Conservation (phyloP, 2,888 invertebrate genomes). For the Hydrotaea cyrtoneurina region DNA sequence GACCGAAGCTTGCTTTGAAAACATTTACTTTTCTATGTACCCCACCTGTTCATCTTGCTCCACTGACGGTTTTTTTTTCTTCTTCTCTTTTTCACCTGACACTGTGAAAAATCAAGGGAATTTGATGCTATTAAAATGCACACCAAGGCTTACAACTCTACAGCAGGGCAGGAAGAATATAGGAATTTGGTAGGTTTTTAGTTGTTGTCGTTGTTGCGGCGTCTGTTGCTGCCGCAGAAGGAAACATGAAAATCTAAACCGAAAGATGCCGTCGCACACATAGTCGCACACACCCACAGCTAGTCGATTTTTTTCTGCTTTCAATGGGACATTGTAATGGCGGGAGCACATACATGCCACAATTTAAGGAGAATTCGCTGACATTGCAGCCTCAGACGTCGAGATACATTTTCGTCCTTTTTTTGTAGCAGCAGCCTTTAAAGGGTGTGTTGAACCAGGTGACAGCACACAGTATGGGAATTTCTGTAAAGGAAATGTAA, state of each 20-base stretch:
- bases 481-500: too few relatives aligned
- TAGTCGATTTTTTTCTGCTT: background rate
- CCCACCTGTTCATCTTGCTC: background rate
- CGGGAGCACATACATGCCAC: constrained; percentile 30
- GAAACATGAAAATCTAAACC: constrained; percentile 7
- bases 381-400: constrained; percentile 59
- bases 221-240: background rate
- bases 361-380: constrained; percentile 61
- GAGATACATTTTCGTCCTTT: constrained; percentile 44
- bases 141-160: constrained; percentile 53
- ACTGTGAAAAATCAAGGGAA: constrained; percentile 56
- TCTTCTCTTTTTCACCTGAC: constrained; percentile 31
- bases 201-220: background rate
- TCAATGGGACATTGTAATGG: background rate
- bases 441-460: constrained; percentile 38
- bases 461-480: too few relatives aligned
- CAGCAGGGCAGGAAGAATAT: background rate
- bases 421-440: constrained; percentile 20
- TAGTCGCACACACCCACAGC: background rate
- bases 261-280: constrained; percentile 1
- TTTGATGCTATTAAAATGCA: constrained; percentile 61
- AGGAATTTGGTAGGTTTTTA: background rate
- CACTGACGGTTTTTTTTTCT: constrained; percentile 6
- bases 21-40: background rate
- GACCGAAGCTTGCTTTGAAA: constrained; percentile 6